Conservation (phyloP, 1,140 invertebrate species). For the Cecropterus lyciades region DNA sequence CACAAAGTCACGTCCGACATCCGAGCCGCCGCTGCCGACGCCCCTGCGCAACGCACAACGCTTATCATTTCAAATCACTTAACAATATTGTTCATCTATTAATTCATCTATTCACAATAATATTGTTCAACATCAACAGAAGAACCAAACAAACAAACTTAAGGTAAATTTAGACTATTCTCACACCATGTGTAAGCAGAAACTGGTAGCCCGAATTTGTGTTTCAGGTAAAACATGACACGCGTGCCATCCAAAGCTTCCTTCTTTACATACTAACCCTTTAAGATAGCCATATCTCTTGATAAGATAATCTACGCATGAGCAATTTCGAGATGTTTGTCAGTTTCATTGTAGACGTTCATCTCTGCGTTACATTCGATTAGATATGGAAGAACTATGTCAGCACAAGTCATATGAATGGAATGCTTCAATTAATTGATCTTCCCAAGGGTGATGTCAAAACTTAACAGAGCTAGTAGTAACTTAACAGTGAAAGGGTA, state of each 20-base stretch:
- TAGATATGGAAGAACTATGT: slow-evolving; percentile 22
- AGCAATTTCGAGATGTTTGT: slow-evolving; percentile 17
- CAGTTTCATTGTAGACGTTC: slow-evolving; percentile 3
- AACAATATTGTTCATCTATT: too few species aligned
- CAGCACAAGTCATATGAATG: neutral
- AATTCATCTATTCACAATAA: too few species aligned
- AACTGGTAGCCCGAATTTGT: slow-evolving; percentile 52
- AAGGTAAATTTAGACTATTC: neutral
- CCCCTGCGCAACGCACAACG: slow-evolving; percentile 53
- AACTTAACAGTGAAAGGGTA: too few species aligned
- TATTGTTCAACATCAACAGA: too few species aligned
- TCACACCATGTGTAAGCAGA: slow-evolving; percentile 58
- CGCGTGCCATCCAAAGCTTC: neutral
- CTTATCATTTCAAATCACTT: slow-evolving; percentile 4
- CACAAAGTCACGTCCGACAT: slow-evolving; percentile 74
- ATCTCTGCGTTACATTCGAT: slow-evolving; percentile 32
- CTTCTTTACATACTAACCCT: neutral
- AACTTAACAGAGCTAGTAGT: too few species aligned
- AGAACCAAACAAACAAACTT: neutral
- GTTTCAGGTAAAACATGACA: slow-evolving; percentile 45
- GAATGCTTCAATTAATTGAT: neutral
- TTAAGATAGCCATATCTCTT: neutral
- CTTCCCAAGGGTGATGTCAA: neutral
- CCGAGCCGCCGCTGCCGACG: slow-evolving; percentile 62
- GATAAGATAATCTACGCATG: slow-evolving; percentile 18